Conservation (phyloP, 1,140 invertebrate genomes). For the Heliconius hermathena region DNA sequence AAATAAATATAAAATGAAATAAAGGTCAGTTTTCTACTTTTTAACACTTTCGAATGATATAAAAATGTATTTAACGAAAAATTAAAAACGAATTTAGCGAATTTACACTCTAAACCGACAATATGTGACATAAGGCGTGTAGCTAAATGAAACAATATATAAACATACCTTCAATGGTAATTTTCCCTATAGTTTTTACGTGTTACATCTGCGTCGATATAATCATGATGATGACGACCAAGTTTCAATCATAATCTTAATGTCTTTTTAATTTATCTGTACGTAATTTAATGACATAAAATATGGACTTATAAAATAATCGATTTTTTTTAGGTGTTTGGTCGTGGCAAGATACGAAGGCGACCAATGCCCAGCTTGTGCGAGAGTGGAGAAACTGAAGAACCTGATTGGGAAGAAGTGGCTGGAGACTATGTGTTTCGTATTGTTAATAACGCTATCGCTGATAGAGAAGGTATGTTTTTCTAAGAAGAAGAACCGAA, state of each 20-base stretch:
- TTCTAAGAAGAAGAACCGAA: no score
- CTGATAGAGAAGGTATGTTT: slow-evolving; percentile 85
- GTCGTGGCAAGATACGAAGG: slow-evolving; percentile 85
- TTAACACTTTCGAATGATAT: no score
- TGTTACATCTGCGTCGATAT: not conserved
- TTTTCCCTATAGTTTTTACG: not conserved
- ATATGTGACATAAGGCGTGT: no score
- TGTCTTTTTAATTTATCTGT: not conserved
- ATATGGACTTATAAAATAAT: not conserved
- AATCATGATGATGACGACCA: no score
- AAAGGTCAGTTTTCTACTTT: no score
- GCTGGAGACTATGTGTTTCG: slow-evolving; percentile 94
- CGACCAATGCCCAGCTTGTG: slow-evolving; percentile 84
- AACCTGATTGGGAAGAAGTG: slow-evolving; percentile 70
- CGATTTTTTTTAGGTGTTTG: slow-evolving; percentile 84
- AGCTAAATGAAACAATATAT: no score
- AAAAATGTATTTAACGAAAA: no score
- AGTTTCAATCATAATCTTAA: not conserved
- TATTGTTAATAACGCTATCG: slow-evolving; percentile 89
- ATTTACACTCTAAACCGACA: no score
- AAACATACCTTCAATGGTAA: not conserved
- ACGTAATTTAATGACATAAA: not conserved
- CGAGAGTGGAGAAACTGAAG: slow-evolving; percentile 81
- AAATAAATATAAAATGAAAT: no score
- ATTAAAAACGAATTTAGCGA: no score